phyloP scores from a whole-genome alignment of 2,113 vertebrate genomes.

The Menura novaehollandiae region DNA sequence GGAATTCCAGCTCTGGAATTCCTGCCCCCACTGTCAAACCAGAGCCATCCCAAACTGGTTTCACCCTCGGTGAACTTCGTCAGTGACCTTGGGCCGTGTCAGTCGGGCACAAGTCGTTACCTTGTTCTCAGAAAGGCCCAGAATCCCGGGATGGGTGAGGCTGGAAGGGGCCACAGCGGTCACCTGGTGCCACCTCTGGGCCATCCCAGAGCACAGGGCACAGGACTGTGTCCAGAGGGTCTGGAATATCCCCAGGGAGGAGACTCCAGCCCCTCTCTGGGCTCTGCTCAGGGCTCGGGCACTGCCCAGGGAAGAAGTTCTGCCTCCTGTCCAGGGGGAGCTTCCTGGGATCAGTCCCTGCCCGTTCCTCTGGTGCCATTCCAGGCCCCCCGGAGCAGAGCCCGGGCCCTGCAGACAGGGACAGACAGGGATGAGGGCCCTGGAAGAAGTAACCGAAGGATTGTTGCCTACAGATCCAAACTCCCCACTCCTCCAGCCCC shows the following conservation, averaged over 20 bases:
- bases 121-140: background rate
- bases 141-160: background rate
- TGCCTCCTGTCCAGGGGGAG: background rate
- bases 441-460: background rate
- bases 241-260: background rate
- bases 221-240: background rate
- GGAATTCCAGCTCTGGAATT: background rate
- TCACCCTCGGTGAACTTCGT: background rate
- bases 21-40: background rate
- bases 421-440: background rate
- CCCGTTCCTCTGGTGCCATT: background rate
- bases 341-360: background rate
- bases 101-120: fast-evolving
- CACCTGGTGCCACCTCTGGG: background rate
- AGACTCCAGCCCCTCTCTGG: background rate
- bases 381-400: background rate
- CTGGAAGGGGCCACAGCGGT: background rate
- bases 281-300: background rate
- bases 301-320: background rate
- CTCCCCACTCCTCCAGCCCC: background rate
- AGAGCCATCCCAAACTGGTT: background rate
- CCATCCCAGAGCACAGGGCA: background rate
- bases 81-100: background rate
- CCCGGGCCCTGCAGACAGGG: background rate
- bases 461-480: background rate